Conservation (phyloP, 2,113 vertebrate species). For the Rhizomys pruinosus region DNA sequence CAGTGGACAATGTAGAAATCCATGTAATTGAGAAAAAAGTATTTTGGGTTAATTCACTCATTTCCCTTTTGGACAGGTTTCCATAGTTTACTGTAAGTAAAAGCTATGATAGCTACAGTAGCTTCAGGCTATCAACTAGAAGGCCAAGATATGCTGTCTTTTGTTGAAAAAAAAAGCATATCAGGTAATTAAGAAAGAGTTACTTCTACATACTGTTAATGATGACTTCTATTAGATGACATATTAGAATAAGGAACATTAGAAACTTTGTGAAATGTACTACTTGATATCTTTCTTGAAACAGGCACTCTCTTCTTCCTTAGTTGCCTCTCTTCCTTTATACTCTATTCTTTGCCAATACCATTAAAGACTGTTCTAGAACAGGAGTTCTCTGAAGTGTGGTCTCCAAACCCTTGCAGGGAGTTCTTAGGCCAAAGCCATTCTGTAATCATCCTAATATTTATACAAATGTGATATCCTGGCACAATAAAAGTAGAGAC, state of each 20-base stretch:
- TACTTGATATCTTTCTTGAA: conserved; percentile 12
- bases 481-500: conserved; percentile 7
- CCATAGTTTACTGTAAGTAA: not conserved
- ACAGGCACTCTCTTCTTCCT: not conserved
- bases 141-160: not conserved
- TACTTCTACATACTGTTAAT: conserved; percentile 13
- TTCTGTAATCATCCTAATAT: conserved; percentile 27
- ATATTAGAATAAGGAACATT: not conserved
- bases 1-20: conserved; percentile 44
- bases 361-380: not conserved
- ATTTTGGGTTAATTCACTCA: conserved; percentile 3
- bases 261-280: not conserved
- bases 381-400: not conserved
- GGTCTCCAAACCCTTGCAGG: not conserved
- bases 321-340: not conserved
- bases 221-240: conserved; percentile 1
- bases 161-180: not conserved
- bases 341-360: not conserved
- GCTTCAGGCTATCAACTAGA: no score
- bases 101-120: not conserved
- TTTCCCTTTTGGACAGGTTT: conserved; percentile 15
- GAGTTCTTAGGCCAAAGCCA: not conserved
- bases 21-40: not conserved
- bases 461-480: not conserved
- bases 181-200: conserved; percentile 18